These are phyloP conservation scores for Nannobrachium achirus DNA, from an alignment of 2,113 vertebrate species.

Conservation along the genomic window DNA sequence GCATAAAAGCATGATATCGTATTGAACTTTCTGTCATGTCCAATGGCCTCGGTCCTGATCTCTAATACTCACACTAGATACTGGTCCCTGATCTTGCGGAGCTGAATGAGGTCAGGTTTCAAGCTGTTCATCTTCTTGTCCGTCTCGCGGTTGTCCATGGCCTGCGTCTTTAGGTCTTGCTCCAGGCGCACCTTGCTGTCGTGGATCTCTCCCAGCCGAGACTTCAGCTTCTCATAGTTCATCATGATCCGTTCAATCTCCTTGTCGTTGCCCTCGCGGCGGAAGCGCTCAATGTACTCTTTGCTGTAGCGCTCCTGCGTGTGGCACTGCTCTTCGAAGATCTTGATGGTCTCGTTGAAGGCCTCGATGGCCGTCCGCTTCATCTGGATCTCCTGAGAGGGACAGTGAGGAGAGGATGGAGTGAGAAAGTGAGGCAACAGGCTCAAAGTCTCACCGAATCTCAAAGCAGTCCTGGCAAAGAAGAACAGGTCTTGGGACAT, in stretches of 20 bases:
- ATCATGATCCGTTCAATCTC: slow-evolving; percentile 94
- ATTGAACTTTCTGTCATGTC: no score
- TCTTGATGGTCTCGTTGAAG: slow-evolving; percentile 98
- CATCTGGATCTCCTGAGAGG: slow-evolving; percentile 96
- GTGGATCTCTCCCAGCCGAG: slow-evolving; percentile 94
- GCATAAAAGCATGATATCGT: no score
- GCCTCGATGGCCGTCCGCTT: slow-evolving; percentile 97
- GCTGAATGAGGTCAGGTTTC: slow-evolving; percentile 95
- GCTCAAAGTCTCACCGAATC: no score
- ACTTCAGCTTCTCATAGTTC: slow-evolving; percentile 96
- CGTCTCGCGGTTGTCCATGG: slow-evolving; percentile 93
- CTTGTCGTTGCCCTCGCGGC: slow-evolving; percentile 90
- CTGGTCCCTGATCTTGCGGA: slow-evolving; percentile 96
- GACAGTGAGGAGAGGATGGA: slow-evolving; percentile 75
- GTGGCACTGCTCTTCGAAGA: slow-evolving; percentile 97
- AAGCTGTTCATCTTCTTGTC: slow-evolving; percentile 99
- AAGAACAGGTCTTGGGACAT: no score
- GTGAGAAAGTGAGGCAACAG: slow-evolving; percentile 72
- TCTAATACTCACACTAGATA: slow-evolving; percentile 88
- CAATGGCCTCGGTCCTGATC: no score
- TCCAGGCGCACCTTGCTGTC: slow-evolving; percentile 94
- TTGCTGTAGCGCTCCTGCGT: slow-evolving; percentile 94
- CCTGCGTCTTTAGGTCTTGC: slow-evolving; percentile 95
- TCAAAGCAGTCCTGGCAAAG: no score
- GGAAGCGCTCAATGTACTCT: slow-evolving; percentile 91